Conservation (phyloP, 2,888 invertebrate species). For the Calephelis perditalis region DNA sequence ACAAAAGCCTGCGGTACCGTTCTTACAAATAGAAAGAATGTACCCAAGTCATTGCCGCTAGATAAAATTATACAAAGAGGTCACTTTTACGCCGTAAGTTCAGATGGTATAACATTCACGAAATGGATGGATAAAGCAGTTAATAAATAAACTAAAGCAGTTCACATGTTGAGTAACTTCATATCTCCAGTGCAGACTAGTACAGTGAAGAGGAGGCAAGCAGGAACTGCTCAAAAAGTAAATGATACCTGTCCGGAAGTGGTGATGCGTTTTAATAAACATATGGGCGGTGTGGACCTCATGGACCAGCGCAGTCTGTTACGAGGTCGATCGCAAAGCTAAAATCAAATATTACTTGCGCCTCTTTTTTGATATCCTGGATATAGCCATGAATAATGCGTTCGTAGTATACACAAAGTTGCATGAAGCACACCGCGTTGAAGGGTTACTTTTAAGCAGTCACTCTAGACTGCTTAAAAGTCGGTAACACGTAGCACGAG, state of each 20-base stretch:
- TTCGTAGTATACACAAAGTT: background rate
- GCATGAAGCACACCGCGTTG: background rate
- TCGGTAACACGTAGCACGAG: background rate
- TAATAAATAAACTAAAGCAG: slow-evolving; percentile 20
- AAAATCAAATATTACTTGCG: background rate
- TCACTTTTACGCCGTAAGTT: too few relatives aligned
- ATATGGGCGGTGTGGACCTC: background rate
- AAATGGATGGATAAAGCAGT: slow-evolving; percentile 11
- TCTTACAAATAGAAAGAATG: slow-evolving; percentile 18
- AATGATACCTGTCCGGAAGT: background rate
- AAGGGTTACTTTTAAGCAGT: background rate
- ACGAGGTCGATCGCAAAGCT: background rate
- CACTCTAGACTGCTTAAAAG: background rate
- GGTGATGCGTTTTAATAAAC: background rate
- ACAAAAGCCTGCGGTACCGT: slow-evolving; percentile 20
- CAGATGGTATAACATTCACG: too few relatives aligned
- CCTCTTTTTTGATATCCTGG: background rate
- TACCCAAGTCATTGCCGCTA: slow-evolving; percentile 17
- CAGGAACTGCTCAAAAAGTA: background rate
- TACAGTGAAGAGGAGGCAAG: background rate
- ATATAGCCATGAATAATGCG: slow-evolving; percentile 1
- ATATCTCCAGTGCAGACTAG: background rate
- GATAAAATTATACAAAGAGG: slow-evolving; percentile 16
- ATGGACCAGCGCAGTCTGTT: background rate
- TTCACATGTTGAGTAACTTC: background rate